A percentile compares a stretch with the other conserved stretches of the same genome.
These are phyloP conservation scores for Ectropis grisescens DNA, from an alignment of 1,140 invertebrate species.

Conservation along the genomic window DNA sequence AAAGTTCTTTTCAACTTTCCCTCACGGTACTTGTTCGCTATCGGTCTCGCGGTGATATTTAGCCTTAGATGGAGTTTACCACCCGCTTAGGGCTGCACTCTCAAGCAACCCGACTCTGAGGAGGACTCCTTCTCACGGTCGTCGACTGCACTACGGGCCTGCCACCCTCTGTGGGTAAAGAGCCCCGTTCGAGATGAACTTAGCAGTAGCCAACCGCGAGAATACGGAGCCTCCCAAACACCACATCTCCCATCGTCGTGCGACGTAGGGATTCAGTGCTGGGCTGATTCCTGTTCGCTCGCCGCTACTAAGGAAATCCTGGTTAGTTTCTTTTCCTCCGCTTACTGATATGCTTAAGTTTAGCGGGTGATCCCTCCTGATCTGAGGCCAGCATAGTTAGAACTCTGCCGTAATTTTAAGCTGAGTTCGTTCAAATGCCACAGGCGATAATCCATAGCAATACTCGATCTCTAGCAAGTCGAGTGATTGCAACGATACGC, in stretches of 20 bases:
- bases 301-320: conserved; percentile 90
- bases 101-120: conserved; percentile 87
- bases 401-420: too few species aligned
- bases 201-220: conserved; percentile 62
- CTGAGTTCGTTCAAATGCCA: too few species aligned
- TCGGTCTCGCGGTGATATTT: conserved; percentile 88
- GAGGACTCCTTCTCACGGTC: conserved; percentile 70
- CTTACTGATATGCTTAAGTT: conserved; percentile 93
- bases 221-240: conserved; percentile 71
- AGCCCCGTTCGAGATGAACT: conserved; percentile 80
- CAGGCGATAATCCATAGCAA: too few species aligned
- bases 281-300: conserved; percentile 86
- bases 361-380: conserved; percentile 82
- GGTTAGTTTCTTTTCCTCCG: conserved; percentile 94
- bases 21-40: conserved; percentile 93
- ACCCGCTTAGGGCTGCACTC: conserved; percentile 87
- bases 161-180: conserved; percentile 78
- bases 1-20: conserved; percentile 93
- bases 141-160: conserved; percentile 75
- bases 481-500: too few species aligned
- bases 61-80: conserved; percentile 90
- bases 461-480: too few species aligned
- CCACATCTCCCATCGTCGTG: conserved; percentile 75
- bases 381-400: conserved; percentile 76
- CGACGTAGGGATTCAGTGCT: conserved; percentile 69